Conservation (phyloP, 1,140 invertebrate genomes). For the Pseudomyrmex pallidus region DNA sequence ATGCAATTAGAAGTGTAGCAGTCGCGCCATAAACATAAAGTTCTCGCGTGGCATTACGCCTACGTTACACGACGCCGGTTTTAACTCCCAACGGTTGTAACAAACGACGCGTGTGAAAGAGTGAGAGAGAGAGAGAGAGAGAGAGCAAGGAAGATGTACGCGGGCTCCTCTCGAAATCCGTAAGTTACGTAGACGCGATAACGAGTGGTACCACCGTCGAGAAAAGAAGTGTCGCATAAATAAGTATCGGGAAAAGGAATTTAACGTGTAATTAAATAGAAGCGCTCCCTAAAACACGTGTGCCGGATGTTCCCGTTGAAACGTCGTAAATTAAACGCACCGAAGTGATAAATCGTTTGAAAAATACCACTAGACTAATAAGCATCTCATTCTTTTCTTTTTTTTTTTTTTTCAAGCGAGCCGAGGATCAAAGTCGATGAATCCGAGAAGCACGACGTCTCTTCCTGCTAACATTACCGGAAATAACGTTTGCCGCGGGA, state of each 20-base stretch:
- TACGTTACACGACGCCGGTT: constrained; percentile 23
- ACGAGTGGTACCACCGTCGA: neutral
- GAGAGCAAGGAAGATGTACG: constrained; percentile 28
- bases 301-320: too few relatives aligned
- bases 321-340: neutral
- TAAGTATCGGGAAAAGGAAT: neutral
- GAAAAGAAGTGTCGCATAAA: neutral
- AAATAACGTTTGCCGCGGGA: constrained; percentile 22
- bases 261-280: neutral
- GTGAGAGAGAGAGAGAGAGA: constrained; percentile 1
- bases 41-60: constrained; percentile 41
- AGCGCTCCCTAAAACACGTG: neutral
- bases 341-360: neutral
- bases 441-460: neutral
- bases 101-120: constrained; percentile 35
- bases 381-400: too few relatives aligned
- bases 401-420: neutral
- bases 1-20: constrained; percentile 68
- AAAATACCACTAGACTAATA: neutral
- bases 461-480: constrained; percentile 5
- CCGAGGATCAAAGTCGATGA: neutral
- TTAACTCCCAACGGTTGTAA: constrained; percentile 40
- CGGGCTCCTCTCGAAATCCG: constrained; percentile 24
- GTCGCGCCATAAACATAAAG: constrained; percentile 62
- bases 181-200: constrained; percentile 31